Percentiles rank a stretch among this genome's conserved stretches.
Evolutionary conservation across 2,888 invertebrate species (phyloP).

Genomic region (Shargacucullia verbasci): DNA sequence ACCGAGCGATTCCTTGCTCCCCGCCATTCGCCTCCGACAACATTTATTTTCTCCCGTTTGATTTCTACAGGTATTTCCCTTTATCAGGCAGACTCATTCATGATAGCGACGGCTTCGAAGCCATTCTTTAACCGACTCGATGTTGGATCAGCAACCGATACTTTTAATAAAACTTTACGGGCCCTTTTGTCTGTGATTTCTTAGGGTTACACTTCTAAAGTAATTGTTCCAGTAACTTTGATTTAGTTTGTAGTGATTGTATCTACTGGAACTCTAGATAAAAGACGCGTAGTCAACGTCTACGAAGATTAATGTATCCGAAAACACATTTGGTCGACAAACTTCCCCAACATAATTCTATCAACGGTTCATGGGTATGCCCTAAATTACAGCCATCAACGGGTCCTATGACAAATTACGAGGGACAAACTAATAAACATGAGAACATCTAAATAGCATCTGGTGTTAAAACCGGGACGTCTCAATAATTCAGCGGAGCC

Average conservation of each 20-base stretch:
- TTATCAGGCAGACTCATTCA: slow-evolving; percentile 76
- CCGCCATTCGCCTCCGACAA: slow-evolving; percentile 48
- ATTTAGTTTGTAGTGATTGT: slow-evolving; percentile 13
- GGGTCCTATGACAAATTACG: slow-evolving; percentile 80
- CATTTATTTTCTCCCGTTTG: slow-evolving; percentile 76
- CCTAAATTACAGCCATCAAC: slow-evolving; percentile 79
- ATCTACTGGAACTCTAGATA: slow-evolving; percentile 8
- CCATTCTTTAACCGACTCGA: slow-evolving; percentile 57
- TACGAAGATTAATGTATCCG: slow-evolving; percentile 44
- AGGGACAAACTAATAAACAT: slow-evolving; percentile 74
- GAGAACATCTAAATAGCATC: slow-evolving; percentile 75
- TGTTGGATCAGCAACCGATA: slow-evolving; percentile 41
- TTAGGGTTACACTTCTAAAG: slow-evolving; percentile 27
- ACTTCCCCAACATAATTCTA: slow-evolving; percentile 61
- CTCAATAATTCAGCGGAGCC: slow-evolving; percentile 72
- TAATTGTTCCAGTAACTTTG: slow-evolving; percentile 15
- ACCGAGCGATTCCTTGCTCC: slow-evolving; percentile 59
- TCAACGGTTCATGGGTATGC: slow-evolving; percentile 59
- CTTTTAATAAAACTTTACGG: slow-evolving; percentile 50
- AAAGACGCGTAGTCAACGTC: slow-evolving; percentile 21
- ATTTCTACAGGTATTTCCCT: slow-evolving; percentile 74
- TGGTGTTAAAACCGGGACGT: slow-evolving; percentile 74
- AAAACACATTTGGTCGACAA: slow-evolving; percentile 55
- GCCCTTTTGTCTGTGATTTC: slow-evolving; percentile 37
- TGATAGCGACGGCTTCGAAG: slow-evolving; percentile 58